These are phyloP conservation scores for Eremobia ochroleuca DNA, from an alignment of 2,888 invertebrate genomes.

Conservation along the genomic window DNA sequence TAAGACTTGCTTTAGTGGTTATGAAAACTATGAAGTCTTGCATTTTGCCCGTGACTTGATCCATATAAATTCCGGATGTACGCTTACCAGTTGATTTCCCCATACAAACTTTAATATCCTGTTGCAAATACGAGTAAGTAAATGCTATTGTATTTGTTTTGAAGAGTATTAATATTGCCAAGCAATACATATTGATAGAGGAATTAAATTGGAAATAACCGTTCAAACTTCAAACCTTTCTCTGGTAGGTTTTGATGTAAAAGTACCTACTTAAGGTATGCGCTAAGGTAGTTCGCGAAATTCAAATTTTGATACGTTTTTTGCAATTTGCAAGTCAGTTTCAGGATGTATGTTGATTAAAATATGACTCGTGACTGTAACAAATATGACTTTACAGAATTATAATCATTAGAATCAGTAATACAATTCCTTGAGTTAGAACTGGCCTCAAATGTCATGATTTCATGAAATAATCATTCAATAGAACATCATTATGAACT, in stretches of 20 bases:
- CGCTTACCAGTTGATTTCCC: conserved; percentile 34
- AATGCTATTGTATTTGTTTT: conserved; percentile 33
- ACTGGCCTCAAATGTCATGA: too few relatives aligned
- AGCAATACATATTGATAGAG: conserved; percentile 2
- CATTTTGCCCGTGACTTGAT: neutral
- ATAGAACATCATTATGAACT: too few relatives aligned
- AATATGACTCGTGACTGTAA: neutral
- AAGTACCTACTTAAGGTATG: neutral
- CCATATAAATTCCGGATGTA: conserved; percentile 17
- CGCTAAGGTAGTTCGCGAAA: too few relatives aligned
- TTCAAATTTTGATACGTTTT: too few relatives aligned
- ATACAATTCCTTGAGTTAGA: neutral
- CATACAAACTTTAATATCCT: conserved; percentile 43
- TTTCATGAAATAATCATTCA: too few relatives aligned
- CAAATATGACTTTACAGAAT: neutral
- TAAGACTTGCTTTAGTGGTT: neutral
- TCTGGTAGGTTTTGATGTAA: neutral
- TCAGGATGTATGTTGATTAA: too few relatives aligned
- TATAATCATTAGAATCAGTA: neutral
- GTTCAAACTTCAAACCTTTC: neutral
- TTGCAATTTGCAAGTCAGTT: too few relatives aligned
- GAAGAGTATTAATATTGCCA: neutral
- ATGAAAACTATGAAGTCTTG: neutral
- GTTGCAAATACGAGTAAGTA: conserved; percentile 26
- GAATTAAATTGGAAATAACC: neutral